These are phyloP conservation scores for Solea senegalensis DNA, from an alignment of 2,113 vertebrate species.

Conservation along the genomic window DNA sequence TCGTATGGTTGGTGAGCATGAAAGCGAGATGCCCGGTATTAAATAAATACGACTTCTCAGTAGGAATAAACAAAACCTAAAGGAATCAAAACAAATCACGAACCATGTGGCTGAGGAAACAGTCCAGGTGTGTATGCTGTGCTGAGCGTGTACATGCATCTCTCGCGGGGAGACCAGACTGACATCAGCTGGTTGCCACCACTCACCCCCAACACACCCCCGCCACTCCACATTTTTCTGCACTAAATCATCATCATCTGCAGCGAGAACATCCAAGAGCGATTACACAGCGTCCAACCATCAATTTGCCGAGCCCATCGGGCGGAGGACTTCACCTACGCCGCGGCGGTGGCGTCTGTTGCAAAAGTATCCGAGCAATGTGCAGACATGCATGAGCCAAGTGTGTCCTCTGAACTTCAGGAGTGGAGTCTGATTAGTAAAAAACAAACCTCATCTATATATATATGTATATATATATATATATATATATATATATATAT, in stretches of 20 bases:
- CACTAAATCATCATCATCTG: slow-evolving; percentile 44
- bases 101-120: slow-evolving; percentile 37
- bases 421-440: slow-evolving; percentile 1
- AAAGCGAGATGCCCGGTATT: slow-evolving; percentile 87
- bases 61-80: slow-evolving; percentile 65
- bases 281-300: slow-evolving; percentile 33
- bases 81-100: slow-evolving; percentile 55
- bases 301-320: slow-evolving; percentile 17
- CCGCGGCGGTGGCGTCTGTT: slow-evolving; percentile 19
- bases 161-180: slow-evolving; percentile 39
- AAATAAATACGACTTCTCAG: slow-evolving; percentile 90
- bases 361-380: slow-evolving; percentile 40
- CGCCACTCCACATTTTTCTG: slow-evolving; percentile 16
- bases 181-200: slow-evolving; percentile 20
- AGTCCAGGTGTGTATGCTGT: slow-evolving; percentile 10
- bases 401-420: slow-evolving; percentile 27
- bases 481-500: too few species aligned
- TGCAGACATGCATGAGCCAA: slow-evolving; percentile 41
- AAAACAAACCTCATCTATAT: slow-evolving; percentile 23
- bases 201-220: not conserved
- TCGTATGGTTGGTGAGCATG: slow-evolving; percentile 62
- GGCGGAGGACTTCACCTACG: not conserved
- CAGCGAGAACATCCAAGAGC: slow-evolving; percentile 36
- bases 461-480: too few species aligned
- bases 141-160: slow-evolving; percentile 64